These are phyloP conservation scores for Sminthurinus aureus DNA, from an alignment of 2,888 invertebrate species.

Conservation along the genomic window DNA sequence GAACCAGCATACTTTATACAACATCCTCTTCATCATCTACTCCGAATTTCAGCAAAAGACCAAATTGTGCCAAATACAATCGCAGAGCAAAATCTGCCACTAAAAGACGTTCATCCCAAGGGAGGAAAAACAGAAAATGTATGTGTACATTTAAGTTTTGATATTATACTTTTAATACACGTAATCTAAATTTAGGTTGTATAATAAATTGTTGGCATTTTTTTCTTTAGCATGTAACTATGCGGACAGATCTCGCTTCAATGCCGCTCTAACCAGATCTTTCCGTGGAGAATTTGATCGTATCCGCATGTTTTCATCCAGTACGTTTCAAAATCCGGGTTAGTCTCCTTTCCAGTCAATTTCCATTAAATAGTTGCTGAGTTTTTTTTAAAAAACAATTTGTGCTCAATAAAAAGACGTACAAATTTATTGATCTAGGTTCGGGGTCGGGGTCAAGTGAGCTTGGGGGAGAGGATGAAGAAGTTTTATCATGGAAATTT, in stretches of 20 bases:
- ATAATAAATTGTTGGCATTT: not conserved
- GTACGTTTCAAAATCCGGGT: conserved; percentile 26
- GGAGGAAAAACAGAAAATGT: conserved; percentile 58
- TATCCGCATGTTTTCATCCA: not conserved
- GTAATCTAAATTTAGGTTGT: not conserved
- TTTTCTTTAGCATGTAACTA: conserved; percentile 71
- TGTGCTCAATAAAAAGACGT: too few species aligned
- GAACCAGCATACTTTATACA: conserved; percentile 75
- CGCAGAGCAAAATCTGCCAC: conserved; percentile 55
- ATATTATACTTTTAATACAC: not conserved
- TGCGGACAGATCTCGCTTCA: conserved; percentile 80
- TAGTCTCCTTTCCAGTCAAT: not conserved
- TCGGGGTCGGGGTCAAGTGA: conserved; percentile 2
- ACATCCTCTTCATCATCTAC: conserved; percentile 16
- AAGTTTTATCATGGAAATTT: conserved; percentile 80
- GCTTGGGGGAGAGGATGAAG: conserved; percentile 48
- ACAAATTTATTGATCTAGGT: not conserved
- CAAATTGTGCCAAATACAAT: conserved; percentile 70
- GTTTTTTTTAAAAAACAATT: too few species aligned
- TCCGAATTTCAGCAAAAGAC: conserved; percentile 64
- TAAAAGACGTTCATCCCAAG: conserved; percentile 56
- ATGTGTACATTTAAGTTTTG: conserved; percentile 3
- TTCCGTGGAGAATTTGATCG: conserved; percentile 75
- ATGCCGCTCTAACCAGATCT: conserved; percentile 82
- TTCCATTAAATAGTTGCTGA: too few species aligned